Conservation (phyloP, 37 sponge, comb jelly and placozoan genomes). For the Spongilla lacustris region DNA sequence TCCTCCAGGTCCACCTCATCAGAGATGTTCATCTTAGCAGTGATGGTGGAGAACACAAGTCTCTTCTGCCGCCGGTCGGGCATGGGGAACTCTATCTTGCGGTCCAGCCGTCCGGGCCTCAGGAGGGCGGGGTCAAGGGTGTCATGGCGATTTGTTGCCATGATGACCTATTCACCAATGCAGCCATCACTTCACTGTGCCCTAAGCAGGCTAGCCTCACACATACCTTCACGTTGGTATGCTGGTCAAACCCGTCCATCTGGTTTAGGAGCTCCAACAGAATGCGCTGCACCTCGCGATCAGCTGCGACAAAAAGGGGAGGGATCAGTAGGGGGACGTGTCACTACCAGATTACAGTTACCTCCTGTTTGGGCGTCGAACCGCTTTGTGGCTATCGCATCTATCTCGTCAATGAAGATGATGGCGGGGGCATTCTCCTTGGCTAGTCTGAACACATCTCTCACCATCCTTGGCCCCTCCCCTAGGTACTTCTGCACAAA, state of each 20-base stretch:
- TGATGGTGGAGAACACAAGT: conserved; percentile 93
- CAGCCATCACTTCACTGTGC: too few relatives aligned
- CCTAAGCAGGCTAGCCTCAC: too few relatives aligned
- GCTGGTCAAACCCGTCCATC: conserved; percentile 99
- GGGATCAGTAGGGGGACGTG: not conserved
- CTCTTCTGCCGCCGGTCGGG: conserved; percentile 97
- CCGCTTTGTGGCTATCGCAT: conserved; percentile 98
- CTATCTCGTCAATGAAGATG: conserved; percentile 99
- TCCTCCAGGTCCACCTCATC: conserved; percentile 99
- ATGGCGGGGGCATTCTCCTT: conserved; percentile 98
- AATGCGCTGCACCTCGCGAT: conserved; percentile 97
- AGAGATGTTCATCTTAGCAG: conserved; percentile 97
- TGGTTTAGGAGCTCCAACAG: conserved; percentile 96
- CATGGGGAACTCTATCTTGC: conserved; percentile 98
- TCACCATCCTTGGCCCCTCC: conserved; percentile 96
- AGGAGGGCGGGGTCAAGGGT: conserved; percentile 98
- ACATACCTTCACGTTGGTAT: conserved; percentile 91
- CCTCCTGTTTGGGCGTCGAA: conserved; percentile 99
- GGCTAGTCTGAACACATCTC: conserved; percentile 97
- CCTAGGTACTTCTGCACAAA: conserved; percentile 99
- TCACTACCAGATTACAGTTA: not conserved
- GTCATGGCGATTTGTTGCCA: conserved; percentile 98
- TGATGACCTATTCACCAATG: conserved; percentile 86
- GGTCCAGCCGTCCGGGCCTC: conserved; percentile 93
- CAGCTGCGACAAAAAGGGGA: conserved; percentile 71